These are phyloP conservation scores for Carcina quercana DNA, from an alignment of 2,888 invertebrate species.

Conservation along the genomic window DNA sequence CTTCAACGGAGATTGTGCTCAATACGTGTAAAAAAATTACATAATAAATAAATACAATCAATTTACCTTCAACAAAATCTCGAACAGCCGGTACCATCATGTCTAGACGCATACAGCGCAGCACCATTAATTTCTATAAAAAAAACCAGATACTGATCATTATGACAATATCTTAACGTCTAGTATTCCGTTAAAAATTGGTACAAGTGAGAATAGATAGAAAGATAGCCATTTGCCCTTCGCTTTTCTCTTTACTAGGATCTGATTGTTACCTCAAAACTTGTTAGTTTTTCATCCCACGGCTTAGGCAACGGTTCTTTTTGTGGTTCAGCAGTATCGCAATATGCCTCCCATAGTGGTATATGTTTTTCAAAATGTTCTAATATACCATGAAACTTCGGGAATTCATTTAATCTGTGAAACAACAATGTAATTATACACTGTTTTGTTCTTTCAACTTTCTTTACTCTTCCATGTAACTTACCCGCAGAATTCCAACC, in stretches of 20 bases:
- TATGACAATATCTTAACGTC: not conserved
- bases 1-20: too few relatives aligned
- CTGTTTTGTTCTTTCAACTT: not conserved
- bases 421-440: not conserved
- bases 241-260: too few relatives aligned
- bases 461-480: not conserved
- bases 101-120: slow-evolving; percentile 90
- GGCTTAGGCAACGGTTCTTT: slow-evolving; percentile 78
- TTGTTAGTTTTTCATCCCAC: slow-evolving; percentile 76
- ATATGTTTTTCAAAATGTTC: slow-evolving; percentile 76
- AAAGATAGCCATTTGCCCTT: too few relatives aligned
- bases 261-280: slow-evolving; percentile 69
- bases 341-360: slow-evolving; percentile 81
- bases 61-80: slow-evolving; percentile 77
- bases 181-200: not conserved
- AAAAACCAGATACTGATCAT: too few relatives aligned
- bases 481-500: slow-evolving; percentile 61
- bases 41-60: too few relatives aligned
- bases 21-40: too few relatives aligned
- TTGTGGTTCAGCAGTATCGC: slow-evolving; percentile 85
- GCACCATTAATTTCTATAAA: slow-evolving; percentile 80
- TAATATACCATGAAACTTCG: slow-evolving; percentile 75
- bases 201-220: not conserved
- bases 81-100: slow-evolving; percentile 89
- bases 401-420: slow-evolving; percentile 57